Percentiles rank a stretch among this genome's conserved stretches.
Evolutionary conservation across 2,888 invertebrate species (phyloP).

Genomic region (Elmis aenea): DNA sequence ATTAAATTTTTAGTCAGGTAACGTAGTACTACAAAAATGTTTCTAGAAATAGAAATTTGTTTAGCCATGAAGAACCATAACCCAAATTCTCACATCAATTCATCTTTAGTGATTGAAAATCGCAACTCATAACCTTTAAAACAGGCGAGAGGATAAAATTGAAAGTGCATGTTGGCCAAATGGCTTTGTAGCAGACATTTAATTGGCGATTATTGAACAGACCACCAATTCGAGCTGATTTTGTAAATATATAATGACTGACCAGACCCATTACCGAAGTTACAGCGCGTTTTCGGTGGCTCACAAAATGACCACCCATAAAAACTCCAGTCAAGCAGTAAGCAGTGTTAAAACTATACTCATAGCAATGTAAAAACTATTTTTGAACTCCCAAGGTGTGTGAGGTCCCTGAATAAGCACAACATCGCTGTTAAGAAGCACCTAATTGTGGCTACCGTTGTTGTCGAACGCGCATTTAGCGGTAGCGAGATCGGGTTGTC

Average conservation of each 20-base stretch:
- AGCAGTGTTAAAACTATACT: conserved; percentile 15
- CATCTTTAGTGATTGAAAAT: too few relatives aligned
- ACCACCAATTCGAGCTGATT: conserved; percentile 17
- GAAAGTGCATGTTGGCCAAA: too few relatives aligned
- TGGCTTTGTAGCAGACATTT: conserved; percentile 13
- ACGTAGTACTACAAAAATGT: too few relatives aligned
- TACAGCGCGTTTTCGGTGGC: too few relatives aligned
- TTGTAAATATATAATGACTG: conserved; percentile 16
- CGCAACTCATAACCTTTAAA: too few relatives aligned
- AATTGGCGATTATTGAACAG: conserved; percentile 18
- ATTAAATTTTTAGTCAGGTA: too few relatives aligned
- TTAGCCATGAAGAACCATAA: too few relatives aligned
- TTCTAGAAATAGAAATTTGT: too few relatives aligned
- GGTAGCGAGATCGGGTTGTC: conserved; percentile 20
- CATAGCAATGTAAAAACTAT: conserved; percentile 16
- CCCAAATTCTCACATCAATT: too few relatives aligned
- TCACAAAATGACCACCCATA: conserved; percentile 18
- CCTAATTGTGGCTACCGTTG: conserved; percentile 27
- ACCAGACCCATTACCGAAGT: too few relatives aligned
- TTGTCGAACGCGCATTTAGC: conserved; percentile 25
- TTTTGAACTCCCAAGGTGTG: conserved; percentile 14
- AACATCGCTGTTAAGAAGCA: conserved; percentile 19
- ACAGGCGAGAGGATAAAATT: too few relatives aligned
- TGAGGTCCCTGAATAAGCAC: conserved; percentile 17
- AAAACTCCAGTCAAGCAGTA: conserved; percentile 15